Evolutionary conservation across 2,888 invertebrate genomes (phyloP), one percentile per base, ranked within the genome.

Genomic region (Drosophila borborema): DNA sequence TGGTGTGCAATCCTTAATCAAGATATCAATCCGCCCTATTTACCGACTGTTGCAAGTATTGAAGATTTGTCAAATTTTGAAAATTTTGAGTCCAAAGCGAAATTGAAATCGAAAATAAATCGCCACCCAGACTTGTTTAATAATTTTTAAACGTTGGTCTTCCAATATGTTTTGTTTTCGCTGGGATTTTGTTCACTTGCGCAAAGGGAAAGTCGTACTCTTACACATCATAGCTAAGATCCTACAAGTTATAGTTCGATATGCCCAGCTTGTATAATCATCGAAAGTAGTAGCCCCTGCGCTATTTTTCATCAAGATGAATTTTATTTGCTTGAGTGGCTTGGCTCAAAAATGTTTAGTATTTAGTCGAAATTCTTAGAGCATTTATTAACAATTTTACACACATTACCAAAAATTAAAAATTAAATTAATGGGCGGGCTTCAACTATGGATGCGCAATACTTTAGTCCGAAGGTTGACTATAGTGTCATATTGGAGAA

Each of bases 1-100:
- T 99, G 98, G 98, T 94, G 95, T 66, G 94, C 95, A 20, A 94
- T 99, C 74, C 95, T 97, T 77, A 95, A 97, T 91, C 96, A 96
- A 91, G 96, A 95, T 92, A 92, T 96, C 0, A 92, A 93, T n/a
- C 94, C 96, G 0, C 95, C 95, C 0, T 96, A 94, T 84, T 82
- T 94, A 18, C 97, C 97, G 0, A 91, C 91, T 1, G 93, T 94
- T 18, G 84, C 92, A 0, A 91, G 94, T 28, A 93, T 94, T 2
- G 95, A 95, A 2, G 97, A 97, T 88, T 94, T 96, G 0, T 94
- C 95, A 16, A 95, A 97, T 92, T 97, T 97, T 90, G 91, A 91
- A 3, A 79, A 74, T 46, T 80, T 63, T 51, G 80, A 82, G 8
- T 16, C 56, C 1, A 83, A 78, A 70, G 16, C 77, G 0, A 55